A percentile compares a stretch with the other conserved stretches of the same genome.
Conservation (phyloP, 2,797 vertebrate genomes). For the Apogon hyalosoma region DNA sequence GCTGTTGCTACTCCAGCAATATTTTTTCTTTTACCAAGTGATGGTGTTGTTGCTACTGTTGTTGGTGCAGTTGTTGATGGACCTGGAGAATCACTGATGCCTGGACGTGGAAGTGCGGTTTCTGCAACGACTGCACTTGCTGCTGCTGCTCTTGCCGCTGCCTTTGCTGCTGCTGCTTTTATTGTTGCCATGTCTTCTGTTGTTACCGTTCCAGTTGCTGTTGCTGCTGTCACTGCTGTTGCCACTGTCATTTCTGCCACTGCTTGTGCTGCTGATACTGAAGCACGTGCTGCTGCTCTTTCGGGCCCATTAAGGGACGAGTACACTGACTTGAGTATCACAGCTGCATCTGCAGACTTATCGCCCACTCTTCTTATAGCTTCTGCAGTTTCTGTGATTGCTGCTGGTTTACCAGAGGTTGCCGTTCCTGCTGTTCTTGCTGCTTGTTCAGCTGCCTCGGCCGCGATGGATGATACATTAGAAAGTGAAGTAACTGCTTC, state of each 20-base stretch:
- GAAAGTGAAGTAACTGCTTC: not conserved
- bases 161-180: not conserved
- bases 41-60: not conserved
- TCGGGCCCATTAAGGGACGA: not conserved
- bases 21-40: not conserved
- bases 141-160: slow-evolving; percentile 9
- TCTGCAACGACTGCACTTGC: slow-evolving; percentile 1
- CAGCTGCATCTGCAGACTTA: not conserved
- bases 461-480: not conserved
- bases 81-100: accelerated
- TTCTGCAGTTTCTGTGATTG: not conserved
- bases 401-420: not conserved
- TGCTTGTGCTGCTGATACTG: slow-evolving; percentile 19
- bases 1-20: not conserved
- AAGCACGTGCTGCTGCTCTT: not conserved
- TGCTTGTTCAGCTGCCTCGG: slow-evolving; percentile 10
- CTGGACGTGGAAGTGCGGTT: slow-evolving; percentile 8
- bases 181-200: too few species aligned
- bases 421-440: slow-evolving; percentile 15
- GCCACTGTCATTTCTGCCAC: slow-evolving; percentile 18
- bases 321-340: slow-evolving; percentile 2
- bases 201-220: too few species aligned
- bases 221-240: not conserved
- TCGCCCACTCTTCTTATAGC: slow-evolving; percentile 1
- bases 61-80: too few species aligned